Evolutionary conservation across 2,797 vertebrate species (phyloP), one percentile per base, ranked within the genome.

Genomic region (Argentina silus): DNA sequence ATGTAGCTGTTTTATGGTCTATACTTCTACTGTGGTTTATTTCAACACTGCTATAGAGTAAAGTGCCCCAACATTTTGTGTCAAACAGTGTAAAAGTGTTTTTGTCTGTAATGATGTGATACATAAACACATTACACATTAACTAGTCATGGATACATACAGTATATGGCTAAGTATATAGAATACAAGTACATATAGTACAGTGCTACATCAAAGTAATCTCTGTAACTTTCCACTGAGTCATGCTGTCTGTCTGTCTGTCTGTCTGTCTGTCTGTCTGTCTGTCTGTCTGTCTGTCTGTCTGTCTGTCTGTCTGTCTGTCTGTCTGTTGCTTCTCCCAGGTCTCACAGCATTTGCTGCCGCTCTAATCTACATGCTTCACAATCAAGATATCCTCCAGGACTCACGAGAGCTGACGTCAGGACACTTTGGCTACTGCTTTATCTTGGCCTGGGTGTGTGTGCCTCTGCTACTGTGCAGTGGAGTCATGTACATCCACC

Each of bases 401-500:
- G 83, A 91, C 80, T 70, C 75, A 0, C 82, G 73, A 72, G 88
- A 91, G 50, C 64, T 85, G 3, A 79, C 21, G 85, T 85, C 14
- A 19, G 96, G 96, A 74, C 93, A 79, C 74, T 97, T 95, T 6
- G 95, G 96, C 7, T 95, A 95, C 88, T 96, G 96, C 80, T 96
- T 96, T 43, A 89, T 94, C 74, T 81, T 97, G 80, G 95, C 96
- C 0, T 97, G 96, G 96, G 78, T 94, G 67, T 95, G 94, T 44
- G 93, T 95, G 45, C 96, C 96, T 42, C 90, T 96, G 3, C 92
- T 95, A 15, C 90, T 96, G 15, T 53, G 92, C 82, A 97, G 96
- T 1, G 94, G 91, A 6, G 51, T 95, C 50, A 83, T 96, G 19
- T 97, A 97, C 66, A 92, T 95, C 82, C 95, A 96, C 82, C 88